phyloP scores from a whole-genome alignment of 2,888 invertebrate genomes.

The Panopea generosa region DNA sequence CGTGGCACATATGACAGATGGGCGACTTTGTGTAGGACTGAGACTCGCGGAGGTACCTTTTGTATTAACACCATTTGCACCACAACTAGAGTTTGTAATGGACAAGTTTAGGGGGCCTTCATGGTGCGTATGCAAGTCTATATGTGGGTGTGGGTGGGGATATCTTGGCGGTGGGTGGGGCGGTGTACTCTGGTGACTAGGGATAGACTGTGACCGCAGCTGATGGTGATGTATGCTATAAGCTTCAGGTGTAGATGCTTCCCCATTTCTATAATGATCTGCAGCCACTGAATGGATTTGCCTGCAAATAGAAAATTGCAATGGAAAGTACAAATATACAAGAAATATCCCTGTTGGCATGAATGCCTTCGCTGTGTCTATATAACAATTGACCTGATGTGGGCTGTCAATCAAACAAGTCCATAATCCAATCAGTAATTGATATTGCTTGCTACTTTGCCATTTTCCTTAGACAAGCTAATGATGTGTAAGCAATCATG shows the following conservation, averaged over 20 bases:
- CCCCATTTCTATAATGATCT: slow-evolving; percentile 65
- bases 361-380: no score
- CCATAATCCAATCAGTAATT: no score
- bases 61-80: slow-evolving; percentile 32
- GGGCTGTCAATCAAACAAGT: no score
- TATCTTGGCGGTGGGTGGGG: slow-evolving; percentile 52
- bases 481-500: no score
- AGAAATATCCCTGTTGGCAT: no score
- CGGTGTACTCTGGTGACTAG: slow-evolving; percentile 48
- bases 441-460: no score
- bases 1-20: slow-evolving; percentile 76
- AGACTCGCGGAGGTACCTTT: slow-evolving; percentile 22
- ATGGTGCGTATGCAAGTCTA: slow-evolving; percentile 58
- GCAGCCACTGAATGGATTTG: slow-evolving; percentile 36
- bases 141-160: slow-evolving; percentile 42
- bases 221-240: slow-evolving; percentile 45
- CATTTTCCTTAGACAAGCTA: no score
- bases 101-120: slow-evolving; percentile 78
- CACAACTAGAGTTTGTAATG: slow-evolving; percentile 55
- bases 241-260: slow-evolving; percentile 43
- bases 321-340: no score
- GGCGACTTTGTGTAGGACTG: slow-evolving; percentile 67
- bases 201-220: slow-evolving; percentile 29
- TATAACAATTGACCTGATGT: no score
- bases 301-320: slow-evolving; percentile 40